These are phyloP conservation scores for Bombus waltoni DNA, from an alignment of 1,140 invertebrate species.

Conservation along the genomic window DNA sequence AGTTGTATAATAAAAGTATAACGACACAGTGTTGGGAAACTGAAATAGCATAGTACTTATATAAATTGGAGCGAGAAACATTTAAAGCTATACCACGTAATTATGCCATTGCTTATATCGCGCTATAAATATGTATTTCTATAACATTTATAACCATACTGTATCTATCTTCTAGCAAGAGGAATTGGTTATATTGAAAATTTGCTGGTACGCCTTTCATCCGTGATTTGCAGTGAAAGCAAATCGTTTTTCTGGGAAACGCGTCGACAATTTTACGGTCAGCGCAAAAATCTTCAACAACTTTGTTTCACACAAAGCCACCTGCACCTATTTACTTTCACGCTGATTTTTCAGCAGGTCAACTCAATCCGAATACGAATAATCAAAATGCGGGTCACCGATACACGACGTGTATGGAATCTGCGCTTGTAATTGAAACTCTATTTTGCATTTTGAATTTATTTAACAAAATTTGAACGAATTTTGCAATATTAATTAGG, in stretches of 20 bases:
- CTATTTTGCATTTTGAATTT: not conserved
- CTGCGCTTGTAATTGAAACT: not conserved
- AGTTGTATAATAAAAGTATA: too few species aligned
- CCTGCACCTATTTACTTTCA: slow-evolving; percentile 25
- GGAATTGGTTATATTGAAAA: not conserved
- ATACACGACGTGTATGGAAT: not conserved
- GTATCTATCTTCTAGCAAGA: not conserved
- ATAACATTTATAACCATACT: not conserved
- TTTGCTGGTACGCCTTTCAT: not conserved
- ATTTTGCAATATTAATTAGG: not conserved
- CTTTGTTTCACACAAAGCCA: slow-evolving; percentile 12
- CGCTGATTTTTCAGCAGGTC: slow-evolving; percentile 12
- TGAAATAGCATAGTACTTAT: not conserved
- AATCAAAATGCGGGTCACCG: slow-evolving; percentile 7
- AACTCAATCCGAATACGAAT: not conserved
- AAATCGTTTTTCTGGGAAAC: not conserved
- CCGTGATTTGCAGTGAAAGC: not conserved
- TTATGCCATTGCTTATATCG: not conserved
- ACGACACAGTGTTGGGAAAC: not conserved
- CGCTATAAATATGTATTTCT: not conserved
- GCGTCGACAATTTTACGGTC: not conserved
- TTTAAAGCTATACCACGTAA: not conserved
- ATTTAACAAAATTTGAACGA: not conserved
- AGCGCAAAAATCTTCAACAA: not conserved
- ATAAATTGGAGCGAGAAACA: not conserved